phyloP scores from a whole-genome alignment of 1,140 invertebrate genomes.

The Drosophila insularis region DNA sequence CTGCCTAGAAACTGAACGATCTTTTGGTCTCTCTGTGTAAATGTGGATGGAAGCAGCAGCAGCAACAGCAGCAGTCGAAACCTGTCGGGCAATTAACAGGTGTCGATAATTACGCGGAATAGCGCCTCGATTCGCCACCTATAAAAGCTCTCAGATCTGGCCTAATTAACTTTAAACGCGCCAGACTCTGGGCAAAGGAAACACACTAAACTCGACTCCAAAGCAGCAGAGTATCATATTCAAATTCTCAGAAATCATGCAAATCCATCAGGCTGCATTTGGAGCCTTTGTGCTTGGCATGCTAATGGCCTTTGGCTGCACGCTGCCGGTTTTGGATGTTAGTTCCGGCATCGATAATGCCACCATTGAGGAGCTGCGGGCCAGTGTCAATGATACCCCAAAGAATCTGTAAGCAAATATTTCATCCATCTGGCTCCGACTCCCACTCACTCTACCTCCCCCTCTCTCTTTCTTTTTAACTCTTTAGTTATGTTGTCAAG shows the following conservation, averaged over 20 bases:
- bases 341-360: constrained; percentile 67
- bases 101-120: constrained; percentile 76
- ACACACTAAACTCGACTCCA: constrained; percentile 23
- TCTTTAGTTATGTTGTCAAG: constrained; percentile 84
- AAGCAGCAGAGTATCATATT: background rate
- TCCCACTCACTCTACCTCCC: background rate
- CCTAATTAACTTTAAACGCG: constrained; percentile 74
- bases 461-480: background rate
- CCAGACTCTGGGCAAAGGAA: constrained; percentile 48
- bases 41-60: background rate
- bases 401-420: constrained; percentile 74
- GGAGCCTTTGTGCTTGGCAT: constrained; percentile 64
- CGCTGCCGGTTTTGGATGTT: constrained; percentile 67
- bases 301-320: constrained; percentile 47
- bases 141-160: constrained; percentile 65
- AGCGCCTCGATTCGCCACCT: constrained; percentile 46
- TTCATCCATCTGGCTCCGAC: too few species aligned
- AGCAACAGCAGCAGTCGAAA: constrained; percentile 29
- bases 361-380: constrained; percentile 64
- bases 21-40: background rate
- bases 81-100: constrained; percentile 75
- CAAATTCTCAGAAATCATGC: constrained; percentile 41
- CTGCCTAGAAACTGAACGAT: constrained; percentile 50
- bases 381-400: constrained; percentile 69
- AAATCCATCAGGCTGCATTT: constrained; percentile 63